Evolutionary conservation across 2,113 vertebrate species (phyloP).

Genomic region (Petrocephalus zakoni): DNA sequence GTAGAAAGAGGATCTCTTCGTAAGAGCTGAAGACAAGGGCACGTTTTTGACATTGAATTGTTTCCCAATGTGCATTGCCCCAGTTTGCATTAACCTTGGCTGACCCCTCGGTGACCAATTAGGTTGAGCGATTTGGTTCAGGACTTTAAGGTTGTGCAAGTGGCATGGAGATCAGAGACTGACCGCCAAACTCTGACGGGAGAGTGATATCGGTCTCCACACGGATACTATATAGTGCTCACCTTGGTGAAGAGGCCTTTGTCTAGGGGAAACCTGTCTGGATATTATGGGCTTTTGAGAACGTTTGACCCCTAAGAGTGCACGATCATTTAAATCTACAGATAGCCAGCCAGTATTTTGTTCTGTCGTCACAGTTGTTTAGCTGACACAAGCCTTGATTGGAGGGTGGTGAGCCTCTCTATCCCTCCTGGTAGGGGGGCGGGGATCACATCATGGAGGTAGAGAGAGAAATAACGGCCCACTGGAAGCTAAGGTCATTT

Average conservation of each 20-base stretch:
- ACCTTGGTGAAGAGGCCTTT: background rate
- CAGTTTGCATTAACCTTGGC: background rate
- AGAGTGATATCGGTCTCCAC: background rate
- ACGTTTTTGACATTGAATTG: background rate
- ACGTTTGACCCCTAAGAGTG: background rate
- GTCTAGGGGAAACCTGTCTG: background rate
- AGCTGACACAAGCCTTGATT: background rate
- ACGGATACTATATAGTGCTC: background rate
- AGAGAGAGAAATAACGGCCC: background rate
- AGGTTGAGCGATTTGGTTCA: slow-evolving; percentile 2
- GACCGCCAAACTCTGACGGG: background rate
- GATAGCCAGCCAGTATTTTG: background rate
- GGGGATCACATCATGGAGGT: background rate
- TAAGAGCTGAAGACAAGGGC: background rate
- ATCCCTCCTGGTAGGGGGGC: background rate
- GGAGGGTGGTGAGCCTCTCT: background rate
- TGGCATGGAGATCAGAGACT: background rate
- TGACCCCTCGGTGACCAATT: background rate
- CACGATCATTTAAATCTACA: background rate
- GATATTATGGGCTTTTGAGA: slow-evolving; percentile 9
- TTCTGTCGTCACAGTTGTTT: background rate
- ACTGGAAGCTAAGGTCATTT: background rate
- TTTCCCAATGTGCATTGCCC: background rate
- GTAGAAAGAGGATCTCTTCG: background rate
- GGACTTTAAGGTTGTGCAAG: background rate